Evolutionary conservation across 2,797 vertebrate genomes (phyloP), one percentile per base, ranked within the genome.

Genomic region (Ambastaia sidthimunki): DNA sequence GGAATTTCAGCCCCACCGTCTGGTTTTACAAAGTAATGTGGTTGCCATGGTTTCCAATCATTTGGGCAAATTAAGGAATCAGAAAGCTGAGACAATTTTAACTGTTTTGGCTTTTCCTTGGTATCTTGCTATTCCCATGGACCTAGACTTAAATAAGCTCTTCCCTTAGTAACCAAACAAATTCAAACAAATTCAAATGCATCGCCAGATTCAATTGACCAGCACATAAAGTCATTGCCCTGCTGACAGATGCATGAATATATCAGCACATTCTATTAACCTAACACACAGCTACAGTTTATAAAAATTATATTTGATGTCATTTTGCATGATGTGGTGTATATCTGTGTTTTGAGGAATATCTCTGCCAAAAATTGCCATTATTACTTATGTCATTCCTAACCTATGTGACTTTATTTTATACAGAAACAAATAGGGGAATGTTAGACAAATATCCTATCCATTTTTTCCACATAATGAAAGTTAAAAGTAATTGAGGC

Each of bases 1-100:
- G 76, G 76, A 71, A 78, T 65, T 78, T 78, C 54, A 78, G 76
- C 28, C 15, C 9, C 44, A 70, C 18, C 4, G 4, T 70, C 41
- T 70, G 55, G 41, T 37, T 21, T 59, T 70, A 50, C 41, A 52
- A 71, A 55, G 76, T 71, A 62, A 78, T 62, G 25, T 70, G 44
- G 44, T 62, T 71, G 55, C 55, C 76, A 79, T 79, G 59, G 68
- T 72, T 78, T 79, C 69, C 47, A 72, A 79, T 72, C 60, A 79
- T 72, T 78, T 72, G 44, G 31, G 59, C 31, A 79, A 72, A 79
- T 55, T 55, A 19, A 72, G 55, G 55, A 78, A 78, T 79, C 47
- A 66, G 48, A 65, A 66, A 72, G 77, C 31, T 72, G 57, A 72
- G 47, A 79, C 69, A 72, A 28, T 44, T 72, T 72, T 65, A 65